These are phyloP conservation scores for Hycleus phaleratus DNA, from an alignment of 1,140 invertebrate genomes.

Conservation along the genomic window DNA sequence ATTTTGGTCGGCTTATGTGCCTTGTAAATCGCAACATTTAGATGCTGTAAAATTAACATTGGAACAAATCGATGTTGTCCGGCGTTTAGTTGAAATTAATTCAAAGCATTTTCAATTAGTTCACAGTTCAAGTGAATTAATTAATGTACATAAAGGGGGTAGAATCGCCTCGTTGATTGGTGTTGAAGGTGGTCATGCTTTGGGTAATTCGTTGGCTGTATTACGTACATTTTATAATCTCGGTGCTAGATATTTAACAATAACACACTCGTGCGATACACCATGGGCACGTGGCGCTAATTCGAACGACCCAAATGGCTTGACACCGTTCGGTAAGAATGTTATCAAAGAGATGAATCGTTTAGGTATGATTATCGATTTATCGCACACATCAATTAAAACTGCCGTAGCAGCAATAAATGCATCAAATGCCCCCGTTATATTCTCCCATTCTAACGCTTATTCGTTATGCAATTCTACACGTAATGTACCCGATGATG, in stretches of 20 bases:
- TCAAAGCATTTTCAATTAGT: constrained; percentile 61
- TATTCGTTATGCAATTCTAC: constrained; percentile 78
- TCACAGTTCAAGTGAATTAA: constrained; percentile 62
- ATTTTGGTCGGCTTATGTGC: constrained; percentile 76
- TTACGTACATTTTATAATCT: constrained; percentile 62
- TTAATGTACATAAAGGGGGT: constrained; percentile 65
- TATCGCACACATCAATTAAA: constrained; percentile 80
- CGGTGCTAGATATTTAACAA: constrained; percentile 63
- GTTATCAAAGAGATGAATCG: constrained; percentile 83
- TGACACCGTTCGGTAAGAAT: constrained; percentile 59
- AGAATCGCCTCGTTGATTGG: constrained; percentile 67
- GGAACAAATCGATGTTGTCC: constrained; percentile 84
- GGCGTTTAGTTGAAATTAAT: constrained; percentile 72
- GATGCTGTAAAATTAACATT: constrained; percentile 79
- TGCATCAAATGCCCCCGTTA: constrained; percentile 77
- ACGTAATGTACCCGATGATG: constrained; percentile 81
- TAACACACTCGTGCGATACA: constrained; percentile 68
- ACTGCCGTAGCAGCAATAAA: constrained; percentile 81
- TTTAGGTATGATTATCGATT: constrained; percentile 89
- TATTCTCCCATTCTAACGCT: constrained; percentile 88
- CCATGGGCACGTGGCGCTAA: constrained; percentile 80
- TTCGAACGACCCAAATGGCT: constrained; percentile 51
- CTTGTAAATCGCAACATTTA: constrained; percentile 70
- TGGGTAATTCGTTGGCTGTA: constrained; percentile 60
- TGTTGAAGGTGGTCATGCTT: constrained; percentile 65